Evolutionary conservation across 2,797 vertebrate species (phyloP), one percentile per base, ranked within the genome.

Genomic region (Anisognathus igniventris): DNA sequence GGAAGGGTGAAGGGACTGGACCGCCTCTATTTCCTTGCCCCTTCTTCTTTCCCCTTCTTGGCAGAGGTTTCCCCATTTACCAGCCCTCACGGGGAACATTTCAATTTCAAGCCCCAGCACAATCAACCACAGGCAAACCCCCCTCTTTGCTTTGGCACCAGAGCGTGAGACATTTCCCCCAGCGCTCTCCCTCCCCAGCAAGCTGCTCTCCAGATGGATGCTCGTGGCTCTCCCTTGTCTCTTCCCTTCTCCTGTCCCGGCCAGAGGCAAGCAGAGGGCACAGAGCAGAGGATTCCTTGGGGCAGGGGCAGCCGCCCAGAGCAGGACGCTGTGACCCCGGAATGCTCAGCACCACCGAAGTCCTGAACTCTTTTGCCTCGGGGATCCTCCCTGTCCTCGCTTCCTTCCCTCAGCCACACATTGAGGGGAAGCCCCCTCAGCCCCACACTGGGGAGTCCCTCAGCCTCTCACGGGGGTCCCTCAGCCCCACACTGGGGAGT

Each of bases 181-280:
- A 31, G 1, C 33, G 2, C 83, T 27, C 65, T 58, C 54, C 60
- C 75, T 81, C 81, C 74, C 56, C 80, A 35, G 33, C 88, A 90
- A 91, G 90, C 89, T 85, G 92, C 91, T 94, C 91, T 85, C 74
- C 82, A 93, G 87, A 96, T 70, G 76, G 90, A 88, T 88, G 73
- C 71, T 54, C 61, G 9, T 21, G 84, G 82, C 74, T 90, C 54
- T 75, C 35, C 75, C 85, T 64, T 7, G 18, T 15, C 68, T 60
- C 1, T 48, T 88, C 78, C 72, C 66, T 56, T 68, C 31, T 1
- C 65, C 66, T 10, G 85, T 92, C 95, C 94, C 75, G 27, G 58
- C 25, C 39, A 50, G 61, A n/a, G 81, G 57, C 45, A 72, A 87
- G n/a, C 50, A 17, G 70, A 14, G 35, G 58, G 48, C 82, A 48